These are phyloP conservation scores for Spodoptera frugiperda DNA, from an alignment of 1,140 invertebrate genomes.

Conservation along the genomic window DNA sequence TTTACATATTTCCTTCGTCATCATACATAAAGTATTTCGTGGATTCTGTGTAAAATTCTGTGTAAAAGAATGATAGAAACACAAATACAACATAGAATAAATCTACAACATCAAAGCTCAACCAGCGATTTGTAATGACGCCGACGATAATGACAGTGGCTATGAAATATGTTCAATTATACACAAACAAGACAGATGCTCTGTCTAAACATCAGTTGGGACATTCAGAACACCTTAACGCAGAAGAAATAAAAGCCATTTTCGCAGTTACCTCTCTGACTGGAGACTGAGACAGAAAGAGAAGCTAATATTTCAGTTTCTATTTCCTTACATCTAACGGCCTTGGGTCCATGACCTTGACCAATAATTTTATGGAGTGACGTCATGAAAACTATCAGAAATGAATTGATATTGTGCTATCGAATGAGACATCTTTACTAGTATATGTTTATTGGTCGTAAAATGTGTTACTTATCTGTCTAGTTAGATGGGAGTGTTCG, in stretches of 20 bases:
- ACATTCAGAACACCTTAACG: no score
- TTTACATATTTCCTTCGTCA: no score
- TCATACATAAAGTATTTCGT: no score
- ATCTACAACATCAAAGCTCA: conserved; percentile 21
- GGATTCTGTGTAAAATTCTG: no score
- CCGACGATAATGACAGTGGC: conserved; percentile 2
- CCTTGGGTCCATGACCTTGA: conserved; percentile 6
- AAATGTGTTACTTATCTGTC: neutral
- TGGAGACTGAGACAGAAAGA: neutral
- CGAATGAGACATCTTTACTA: neutral
- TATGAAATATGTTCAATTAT: conserved; percentile 1
- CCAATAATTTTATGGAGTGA: conserved; percentile 7
- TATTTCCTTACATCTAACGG: conserved; percentile 10
- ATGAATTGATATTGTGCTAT: conserved; percentile 12
- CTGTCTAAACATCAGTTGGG: no score
- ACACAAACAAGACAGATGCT: neutral
- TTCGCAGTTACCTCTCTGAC: no score
- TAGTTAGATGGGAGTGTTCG: no score
- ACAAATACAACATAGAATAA: neutral
- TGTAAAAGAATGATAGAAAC: neutral
- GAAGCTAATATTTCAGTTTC: conserved; percentile 6
- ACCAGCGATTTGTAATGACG: conserved; percentile 2
- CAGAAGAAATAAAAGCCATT: no score
- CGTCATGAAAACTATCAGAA: conserved; percentile 1
- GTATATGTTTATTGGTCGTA: neutral